Evolutionary conservation across 2,888 invertebrate genomes (phyloP).

Genomic region (Netelia fuscicornis): DNA sequence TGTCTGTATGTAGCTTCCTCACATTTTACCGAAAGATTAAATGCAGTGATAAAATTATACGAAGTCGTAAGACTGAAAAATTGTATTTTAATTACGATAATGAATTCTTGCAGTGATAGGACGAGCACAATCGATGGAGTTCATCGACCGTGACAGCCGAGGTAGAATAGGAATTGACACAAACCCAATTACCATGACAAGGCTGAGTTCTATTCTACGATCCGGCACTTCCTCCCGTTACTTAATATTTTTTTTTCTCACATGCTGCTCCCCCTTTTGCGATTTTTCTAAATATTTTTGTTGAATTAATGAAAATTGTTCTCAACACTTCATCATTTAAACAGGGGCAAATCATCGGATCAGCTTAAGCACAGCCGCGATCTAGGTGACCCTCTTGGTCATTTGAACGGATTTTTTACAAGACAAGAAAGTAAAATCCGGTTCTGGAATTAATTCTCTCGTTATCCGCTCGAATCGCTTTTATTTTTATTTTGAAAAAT

Average conservation of each 20-base stretch:
- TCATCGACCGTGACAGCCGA: slow-evolving; percentile 61
- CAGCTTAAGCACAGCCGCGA: not conserved
- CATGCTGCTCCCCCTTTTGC: not conserved
- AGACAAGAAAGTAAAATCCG: not conserved
- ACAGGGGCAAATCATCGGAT: slow-evolving; percentile 12
- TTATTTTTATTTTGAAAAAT: slow-evolving; percentile 21
- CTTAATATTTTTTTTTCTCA: slow-evolving; percentile 34
- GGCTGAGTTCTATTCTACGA: slow-evolving; percentile 38
- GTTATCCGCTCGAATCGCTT: not conserved
- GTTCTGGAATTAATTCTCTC: not conserved
- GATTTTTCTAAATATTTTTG: slow-evolving; percentile 9
- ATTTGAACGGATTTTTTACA: not conserved
- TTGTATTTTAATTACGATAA: slow-evolving; percentile 26
- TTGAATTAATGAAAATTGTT: not conserved
- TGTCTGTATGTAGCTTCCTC: not conserved
- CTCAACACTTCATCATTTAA: slow-evolving; percentile 9
- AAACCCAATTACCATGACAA: slow-evolving; percentile 44
- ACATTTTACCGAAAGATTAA: not conserved
- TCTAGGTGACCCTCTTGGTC: not conserved
- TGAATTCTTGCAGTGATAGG: slow-evolving; percentile 39
- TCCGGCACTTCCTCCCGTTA: slow-evolving; percentile 43
- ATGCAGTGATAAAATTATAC: not conserved
- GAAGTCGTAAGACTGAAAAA: slow-evolving; percentile 21
- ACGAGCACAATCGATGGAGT: slow-evolving; percentile 57
- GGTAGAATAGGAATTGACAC: slow-evolving; percentile 20